Evolutionary conservation across 2,113 vertebrate genomes (phyloP).

Genomic region (Empidonax traillii): DNA sequence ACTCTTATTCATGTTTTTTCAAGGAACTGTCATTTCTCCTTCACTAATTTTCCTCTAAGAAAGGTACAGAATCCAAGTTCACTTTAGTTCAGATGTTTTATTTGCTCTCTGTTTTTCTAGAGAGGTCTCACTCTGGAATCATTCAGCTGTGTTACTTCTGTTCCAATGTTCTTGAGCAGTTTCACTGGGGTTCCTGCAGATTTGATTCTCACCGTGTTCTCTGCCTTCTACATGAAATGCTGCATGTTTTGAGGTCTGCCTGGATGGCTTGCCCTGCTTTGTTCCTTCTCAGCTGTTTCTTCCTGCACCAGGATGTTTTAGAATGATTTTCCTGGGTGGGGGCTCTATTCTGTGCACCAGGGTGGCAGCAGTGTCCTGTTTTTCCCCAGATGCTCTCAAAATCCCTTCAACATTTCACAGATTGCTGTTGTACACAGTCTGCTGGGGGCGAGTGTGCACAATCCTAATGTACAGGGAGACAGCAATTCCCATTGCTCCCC

Average conservation of each 20-base stretch:
- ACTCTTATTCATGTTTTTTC: background rate
- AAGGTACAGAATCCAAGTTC: background rate
- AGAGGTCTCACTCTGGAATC: background rate
- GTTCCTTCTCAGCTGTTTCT: background rate
- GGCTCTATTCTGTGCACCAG: background rate
- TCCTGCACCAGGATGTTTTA: background rate
- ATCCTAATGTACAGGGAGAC: no score
- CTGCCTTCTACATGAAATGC: background rate
- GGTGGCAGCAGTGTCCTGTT: background rate
- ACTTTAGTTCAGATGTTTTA: background rate
- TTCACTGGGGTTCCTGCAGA: background rate
- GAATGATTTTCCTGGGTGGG: background rate
- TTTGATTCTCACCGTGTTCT: background rate
- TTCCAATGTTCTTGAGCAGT: background rate
- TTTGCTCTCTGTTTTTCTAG: background rate
- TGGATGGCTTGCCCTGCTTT: background rate
- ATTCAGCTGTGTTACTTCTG: background rate
- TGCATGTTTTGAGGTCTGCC: background rate
- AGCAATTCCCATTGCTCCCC: background rate
- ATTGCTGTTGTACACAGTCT: background rate
- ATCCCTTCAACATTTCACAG: background rate
- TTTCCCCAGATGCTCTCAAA: background rate
- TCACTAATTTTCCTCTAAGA: background rate
- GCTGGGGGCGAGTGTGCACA: background rate
- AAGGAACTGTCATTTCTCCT: background rate